Base-by-base conservation (phyloP, 2,113 vertebrate genomes). In the Solea senegalensis region DNA sequence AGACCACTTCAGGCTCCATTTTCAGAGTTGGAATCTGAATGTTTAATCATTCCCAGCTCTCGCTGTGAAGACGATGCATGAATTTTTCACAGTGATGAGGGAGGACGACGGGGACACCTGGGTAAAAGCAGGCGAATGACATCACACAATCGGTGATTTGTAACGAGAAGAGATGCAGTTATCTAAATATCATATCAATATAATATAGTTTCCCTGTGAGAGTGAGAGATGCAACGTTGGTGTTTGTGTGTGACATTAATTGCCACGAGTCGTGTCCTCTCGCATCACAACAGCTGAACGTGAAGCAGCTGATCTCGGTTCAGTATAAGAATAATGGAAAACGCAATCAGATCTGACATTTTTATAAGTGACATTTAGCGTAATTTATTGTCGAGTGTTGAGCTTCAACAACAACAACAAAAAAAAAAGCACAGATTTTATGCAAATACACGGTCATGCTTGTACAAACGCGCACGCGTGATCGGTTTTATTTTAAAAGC, bases 31-130 rank as follows among this genome's bases (percentile, higher is more conserved):
- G 59, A 87, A 86, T 87, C 85, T 91, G 89, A 91, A 90, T 90
- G 83, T 87, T 91, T 90, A 88, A 91, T 91, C 89, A 80, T 84
- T 77, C 69, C 59, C 45, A 72, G 84, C 86, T 86, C 87, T 88
- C 84, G 83, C 81, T 70, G 71, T 76, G 80, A 85, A 85, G 76
- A 21, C 21, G 21, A 82, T 59, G 46, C 86, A 91, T 91, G 63
- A 85, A 91, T 91, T 73, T 91, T 91, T 90, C 82, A 91, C 75
- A 66, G 54, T 43, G 68, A 74, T 70, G 3, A 60, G 45, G 70
- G 67, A 69, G 68, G 81, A 44, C 58, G 76, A 75, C 16, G 82
- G 83, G 67, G 78, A 71, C 69, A 70, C 6, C 53, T 52, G 59
- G 58, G 68, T 69, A 60, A 82, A 89, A 82, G 11, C 72, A 77